Base-by-base conservation (phyloP, 2,113 vertebrate species). In the Rhagologus leucostigma region DNA sequence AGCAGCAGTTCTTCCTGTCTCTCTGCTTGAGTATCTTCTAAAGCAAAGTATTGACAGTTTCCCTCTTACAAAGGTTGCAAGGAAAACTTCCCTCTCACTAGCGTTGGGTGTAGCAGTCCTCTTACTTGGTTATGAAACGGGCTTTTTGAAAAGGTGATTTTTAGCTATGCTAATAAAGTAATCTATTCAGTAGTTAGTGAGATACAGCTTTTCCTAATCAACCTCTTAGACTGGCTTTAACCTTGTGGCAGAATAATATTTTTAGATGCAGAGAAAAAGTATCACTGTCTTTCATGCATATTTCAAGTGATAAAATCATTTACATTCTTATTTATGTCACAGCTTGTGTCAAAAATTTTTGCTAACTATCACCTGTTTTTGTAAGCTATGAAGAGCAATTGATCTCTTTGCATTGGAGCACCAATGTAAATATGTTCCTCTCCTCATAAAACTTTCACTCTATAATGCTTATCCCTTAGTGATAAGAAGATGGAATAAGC, bases 51-150 rank as follows among this genome's bases (percentile, higher is more conserved):
- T 47, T 57, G 10, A 11, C 24, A 33, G 9, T 9, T 81, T 73
- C 35, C 7, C 10, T 81, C 7, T 63, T 37, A 44, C 16, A 52
- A 65, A 73, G 9, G 1, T 7, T 68, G 19, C 10, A 73, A 29
- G 10, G 1, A 69, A 52, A 84, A 47, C 3, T 20, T 50, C 6
- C 17, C 4, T 65, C 16, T 78, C 7, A 35, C 13, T 73, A 47
- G 22, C 1, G 1, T 0, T 35, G 7, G 4, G 10, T 30, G 19
- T 19, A 59, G 21, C 42, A 30, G 8, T 39, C 5, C 10, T 80
- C 44, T 68, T 37, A 46, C 16, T 62, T 6, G 2, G 7, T 27
- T 60, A 52, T 30, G 8, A 64, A 42, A 60, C 5, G 21, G 20
- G 1, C 1, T 78, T 77, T 83, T 69, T 65, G 3, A 44, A 65